Percentiles rank a stretch among this genome's conserved stretches.
Evolutionary conservation across 1,140 invertebrate species (phyloP).

Genomic region (Kradibia gibbosae): DNA sequence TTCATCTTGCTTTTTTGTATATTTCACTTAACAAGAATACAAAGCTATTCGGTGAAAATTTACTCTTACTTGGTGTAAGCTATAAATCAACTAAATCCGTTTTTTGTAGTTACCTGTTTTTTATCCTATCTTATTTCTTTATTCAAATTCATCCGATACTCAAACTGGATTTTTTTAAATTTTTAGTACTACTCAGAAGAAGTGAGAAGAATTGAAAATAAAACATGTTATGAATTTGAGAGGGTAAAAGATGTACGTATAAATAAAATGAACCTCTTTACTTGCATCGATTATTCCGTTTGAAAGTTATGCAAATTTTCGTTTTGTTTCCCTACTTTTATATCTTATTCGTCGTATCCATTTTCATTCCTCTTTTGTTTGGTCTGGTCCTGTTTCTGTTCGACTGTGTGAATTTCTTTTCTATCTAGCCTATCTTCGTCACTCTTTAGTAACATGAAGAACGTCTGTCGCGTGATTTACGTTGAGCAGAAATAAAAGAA

Average conservation of each 20-base stretch:
- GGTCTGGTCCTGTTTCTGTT: constrained; percentile 36
- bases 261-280: constrained; percentile 52
- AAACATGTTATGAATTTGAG: not conserved
- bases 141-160: constrained; percentile 44
- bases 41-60: too few species aligned
- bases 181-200: not conserved
- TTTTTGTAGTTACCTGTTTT: not conserved
- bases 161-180: constrained; percentile 9
- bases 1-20: too few species aligned
- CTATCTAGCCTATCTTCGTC: constrained; percentile 31
- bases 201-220: not conserved
- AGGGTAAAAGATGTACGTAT: not conserved
- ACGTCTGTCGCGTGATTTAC: constrained; percentile 68
- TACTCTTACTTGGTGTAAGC: not conserved
- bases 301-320: constrained; percentile 67
- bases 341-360: constrained; percentile 51
- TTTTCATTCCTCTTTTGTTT: constrained; percentile 55
- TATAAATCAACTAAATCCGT: not conserved
- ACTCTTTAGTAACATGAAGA: constrained; percentile 55
- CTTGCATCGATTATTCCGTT: constrained; percentile 68
- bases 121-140: constrained; percentile 42
- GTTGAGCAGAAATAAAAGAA: constrained; percentile 11
- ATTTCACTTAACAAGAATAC: too few species aligned
- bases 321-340: constrained; percentile 50
- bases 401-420: not conserved